Percentiles rank a stretch among this genome's conserved stretches.
These are phyloP conservation scores for Ptychochromis oligacanthus DNA, from an alignment of 2,113 vertebrate species.

Conservation along the genomic window DNA sequence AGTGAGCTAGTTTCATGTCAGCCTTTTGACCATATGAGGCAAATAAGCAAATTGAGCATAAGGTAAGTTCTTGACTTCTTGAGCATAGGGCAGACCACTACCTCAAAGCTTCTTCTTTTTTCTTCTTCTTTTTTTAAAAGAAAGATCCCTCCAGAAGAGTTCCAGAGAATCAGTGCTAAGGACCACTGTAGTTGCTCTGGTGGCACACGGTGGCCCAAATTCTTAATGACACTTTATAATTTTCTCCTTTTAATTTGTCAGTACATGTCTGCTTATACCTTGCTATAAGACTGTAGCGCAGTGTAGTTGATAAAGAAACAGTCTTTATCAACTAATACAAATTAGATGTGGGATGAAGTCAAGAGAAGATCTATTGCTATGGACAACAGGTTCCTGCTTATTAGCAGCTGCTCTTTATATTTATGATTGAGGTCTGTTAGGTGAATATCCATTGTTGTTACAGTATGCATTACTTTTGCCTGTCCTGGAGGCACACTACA, in stretches of 20 bases:
- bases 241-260: too few relatives aligned
- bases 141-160: too few relatives aligned
- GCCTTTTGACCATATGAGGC: too few relatives aligned
- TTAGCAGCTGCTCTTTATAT: neutral
- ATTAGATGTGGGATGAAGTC: neutral
- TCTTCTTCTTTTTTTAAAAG: too few relatives aligned
- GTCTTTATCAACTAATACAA: neutral
- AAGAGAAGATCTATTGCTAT: neutral
- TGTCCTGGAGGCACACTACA: neutral
- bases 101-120: too few relatives aligned
- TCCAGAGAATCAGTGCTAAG: neutral
- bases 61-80: neutral
- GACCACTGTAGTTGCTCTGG: neutral
- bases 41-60: neutral
- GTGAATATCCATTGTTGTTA: neutral
- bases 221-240: neutral
- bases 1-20: neutral
- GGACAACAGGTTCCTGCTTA: accelerated
- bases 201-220: neutral
- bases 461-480: neutral
- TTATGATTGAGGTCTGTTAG: neutral
- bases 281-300: neutral
- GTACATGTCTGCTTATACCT: too few relatives aligned
- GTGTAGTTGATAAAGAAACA: accelerated
- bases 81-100: too few relatives aligned